Evolutionary conservation across 2,888 invertebrate genomes (phyloP), one percentile per base, ranked within the genome.

Genomic region (Rosalia funebris): DNA sequence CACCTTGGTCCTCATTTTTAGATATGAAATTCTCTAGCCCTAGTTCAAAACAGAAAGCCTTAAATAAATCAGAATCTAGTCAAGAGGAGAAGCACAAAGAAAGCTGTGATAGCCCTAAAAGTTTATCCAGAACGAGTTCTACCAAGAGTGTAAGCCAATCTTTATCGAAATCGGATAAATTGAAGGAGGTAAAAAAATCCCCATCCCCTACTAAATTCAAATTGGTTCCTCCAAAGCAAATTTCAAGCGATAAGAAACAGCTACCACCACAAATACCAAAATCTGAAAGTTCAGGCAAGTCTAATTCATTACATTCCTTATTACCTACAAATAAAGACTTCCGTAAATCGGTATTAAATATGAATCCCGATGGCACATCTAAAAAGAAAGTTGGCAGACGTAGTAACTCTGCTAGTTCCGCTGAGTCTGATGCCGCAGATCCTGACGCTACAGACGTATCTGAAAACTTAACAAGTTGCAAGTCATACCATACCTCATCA

Each of bases 291-390:
- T 62, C 69, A 15, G 67, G 65, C 52, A 78, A 76, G 64, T 71
- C 74, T 15, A 64, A 71, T 15, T 64, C 75, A 14, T 66, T 77
- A 31, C 84, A 84, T 72, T 74, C 78, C 57, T 67, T 75, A 32
- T 82, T 80, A 62, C 81, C 82, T 69, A 84, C 87, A 15, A 91
- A 91, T 77, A 91, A 91, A 79, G 90, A 90, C 76, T 90, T 89
- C 69, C 83, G 91, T 31, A 91, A 91, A 77, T 91, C 91, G 0
- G 87, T 88, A 0, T 77, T 91, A 10, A 91, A 91, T 78, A 89
- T 90, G 82, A 85, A 83, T 41, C 82, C 83, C 1, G 82, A 82
- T 20, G 77, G 76, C 14, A 77, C 74, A 62, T 55, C 65, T 10
- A 75, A 75, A 46, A 79, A 76, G 79, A 55, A 81, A 79, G 55